A percentile compares a stretch with the other conserved stretches of the same genome.
These are phyloP conservation scores for Sebastes minor DNA, from an alignment of 2,797 vertebrate species.

Conservation along the genomic window DNA sequence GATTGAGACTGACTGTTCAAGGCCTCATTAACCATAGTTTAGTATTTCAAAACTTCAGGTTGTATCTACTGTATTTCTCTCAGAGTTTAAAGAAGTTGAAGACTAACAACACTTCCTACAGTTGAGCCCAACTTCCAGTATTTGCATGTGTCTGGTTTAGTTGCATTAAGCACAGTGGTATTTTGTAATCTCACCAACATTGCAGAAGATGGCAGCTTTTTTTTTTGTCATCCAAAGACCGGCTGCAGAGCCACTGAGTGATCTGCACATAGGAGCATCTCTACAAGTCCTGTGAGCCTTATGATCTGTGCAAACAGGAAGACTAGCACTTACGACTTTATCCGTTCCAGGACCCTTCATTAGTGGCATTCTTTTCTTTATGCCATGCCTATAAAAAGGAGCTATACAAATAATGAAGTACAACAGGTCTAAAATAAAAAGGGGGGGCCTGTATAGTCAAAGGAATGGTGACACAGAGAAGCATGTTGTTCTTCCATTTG, in stretches of 20 bases:
- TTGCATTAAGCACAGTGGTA: constrained; percentile 10
- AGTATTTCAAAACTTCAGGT: background rate
- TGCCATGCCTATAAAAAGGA: constrained; percentile 61
- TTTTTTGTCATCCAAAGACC: background rate
- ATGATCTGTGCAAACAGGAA: constrained; percentile 36
- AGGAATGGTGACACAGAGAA: constrained; percentile 13
- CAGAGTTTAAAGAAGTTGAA: background rate
- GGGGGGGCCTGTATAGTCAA: constrained; percentile 3
- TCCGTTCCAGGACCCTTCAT: constrained; percentile 17
- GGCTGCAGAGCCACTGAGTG: background rate
- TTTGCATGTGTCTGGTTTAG: background rate
- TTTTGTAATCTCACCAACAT: constrained; percentile 8
- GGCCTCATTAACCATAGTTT: background rate
- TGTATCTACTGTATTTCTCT: background rate
- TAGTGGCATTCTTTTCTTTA: constrained; percentile 36
- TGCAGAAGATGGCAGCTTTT: background rate
- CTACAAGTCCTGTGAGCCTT: background rate
- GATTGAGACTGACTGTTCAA: background rate
- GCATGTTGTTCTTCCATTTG: constrained; percentile 7
- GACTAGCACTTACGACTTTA: background rate
- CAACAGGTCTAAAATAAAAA: constrained; percentile 37
- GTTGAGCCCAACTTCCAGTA: background rate
- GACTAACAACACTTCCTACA: background rate
- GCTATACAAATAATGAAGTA: constrained; percentile 51
- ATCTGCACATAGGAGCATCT: background rate